Evolutionary conservation across 2,797 vertebrate genomes (phyloP).

Genomic region (Semotilus atromaculatus): DNA sequence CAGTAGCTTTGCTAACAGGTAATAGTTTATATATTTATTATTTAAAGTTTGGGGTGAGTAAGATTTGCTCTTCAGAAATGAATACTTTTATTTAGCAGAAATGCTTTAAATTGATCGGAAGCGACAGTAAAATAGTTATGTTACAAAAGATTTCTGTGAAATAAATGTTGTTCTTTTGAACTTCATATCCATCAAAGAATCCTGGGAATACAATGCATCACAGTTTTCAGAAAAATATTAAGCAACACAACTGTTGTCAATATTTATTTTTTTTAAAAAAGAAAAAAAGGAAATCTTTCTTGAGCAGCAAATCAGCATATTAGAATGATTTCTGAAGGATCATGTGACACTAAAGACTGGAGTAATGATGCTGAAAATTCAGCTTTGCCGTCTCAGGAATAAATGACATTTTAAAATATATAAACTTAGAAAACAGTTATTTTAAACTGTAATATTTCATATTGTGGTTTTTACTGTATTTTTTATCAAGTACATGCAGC

Average conservation of each 20-base stretch:
- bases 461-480: too few species aligned
- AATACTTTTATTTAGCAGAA: background rate
- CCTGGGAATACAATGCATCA: background rate
- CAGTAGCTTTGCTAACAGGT: constrained; percentile 89
- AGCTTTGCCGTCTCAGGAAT: background rate
- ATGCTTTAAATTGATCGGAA: background rate
- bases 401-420: background rate
- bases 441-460: background rate
- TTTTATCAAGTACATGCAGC: too few species aligned
- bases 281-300: background rate
- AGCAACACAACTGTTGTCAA: background rate
- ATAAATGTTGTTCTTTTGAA: background rate
- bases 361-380: background rate
- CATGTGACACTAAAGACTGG: background rate
- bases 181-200: background rate
- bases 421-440: background rate
- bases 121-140: background rate
- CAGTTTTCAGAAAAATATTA: background rate
- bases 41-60: background rate
- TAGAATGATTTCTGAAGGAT: background rate
- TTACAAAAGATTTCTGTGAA: background rate
- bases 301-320: background rate
- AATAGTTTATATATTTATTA: constrained; percentile 24
- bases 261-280: background rate
- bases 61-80: too few species aligned